Percentiles rank a stretch among this genome's conserved stretches.
These are phyloP conservation scores for Proterorhinus semilunaris DNA, from an alignment of 2,113 vertebrate species.

Conservation along the genomic window DNA sequence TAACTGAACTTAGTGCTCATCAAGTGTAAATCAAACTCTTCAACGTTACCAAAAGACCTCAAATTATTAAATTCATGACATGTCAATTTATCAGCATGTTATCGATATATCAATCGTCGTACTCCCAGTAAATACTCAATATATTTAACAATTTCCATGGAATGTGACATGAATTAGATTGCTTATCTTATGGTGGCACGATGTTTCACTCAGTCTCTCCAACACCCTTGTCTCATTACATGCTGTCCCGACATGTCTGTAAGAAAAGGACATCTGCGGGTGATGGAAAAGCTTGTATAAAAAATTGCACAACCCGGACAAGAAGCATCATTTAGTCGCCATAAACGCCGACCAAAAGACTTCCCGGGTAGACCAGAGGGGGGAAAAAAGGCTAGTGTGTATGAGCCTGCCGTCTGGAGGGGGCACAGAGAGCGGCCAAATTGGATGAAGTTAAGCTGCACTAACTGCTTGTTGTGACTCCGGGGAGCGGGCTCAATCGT, in stretches of 20 bases:
- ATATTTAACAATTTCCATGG: too few species aligned
- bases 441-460: constrained; percentile 48
- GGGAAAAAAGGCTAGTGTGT: constrained; percentile 21
- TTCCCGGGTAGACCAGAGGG: not conserved
- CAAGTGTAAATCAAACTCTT: too few species aligned
- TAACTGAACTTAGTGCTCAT: too few species aligned
- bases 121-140: too few species aligned
- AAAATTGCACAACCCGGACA: constrained; percentile 37
- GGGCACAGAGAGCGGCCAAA: constrained; percentile 33
- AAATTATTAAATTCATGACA: too few species aligned
- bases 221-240: not conserved
- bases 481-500: constrained; percentile 45
- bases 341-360: constrained; percentile 28
- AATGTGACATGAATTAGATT: not conserved
- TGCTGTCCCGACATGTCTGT: not conserved
- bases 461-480: constrained; percentile 63
- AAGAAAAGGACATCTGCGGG: constrained; percentile 16
- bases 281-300: constrained; percentile 19
- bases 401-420: constrained; percentile 21
- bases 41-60: too few species aligned
- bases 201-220: not conserved
- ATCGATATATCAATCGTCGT: too few species aligned
- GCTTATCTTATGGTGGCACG: not conserved
- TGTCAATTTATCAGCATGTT: too few species aligned
- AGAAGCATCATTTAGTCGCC: constrained; percentile 32